Evolutionary conservation across 2,888 invertebrate species (phyloP).

Genomic region (Aporophyla nigra): DNA sequence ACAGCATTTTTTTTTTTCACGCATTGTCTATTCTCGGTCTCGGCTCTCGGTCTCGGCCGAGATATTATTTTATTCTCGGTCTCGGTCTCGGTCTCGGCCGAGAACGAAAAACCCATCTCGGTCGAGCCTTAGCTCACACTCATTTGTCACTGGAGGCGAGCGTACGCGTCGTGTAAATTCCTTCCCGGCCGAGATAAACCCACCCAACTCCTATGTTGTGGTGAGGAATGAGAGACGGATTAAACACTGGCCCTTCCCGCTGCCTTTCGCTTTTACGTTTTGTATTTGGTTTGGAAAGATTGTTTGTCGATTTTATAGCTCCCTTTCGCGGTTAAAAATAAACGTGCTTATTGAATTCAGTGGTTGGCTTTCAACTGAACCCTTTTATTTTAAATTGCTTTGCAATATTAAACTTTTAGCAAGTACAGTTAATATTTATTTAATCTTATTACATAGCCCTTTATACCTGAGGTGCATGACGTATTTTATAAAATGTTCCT

Average conservation of each 20-base stretch:
- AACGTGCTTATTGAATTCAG: slow-evolving; percentile 37
- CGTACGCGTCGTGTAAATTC: slow-evolving; percentile 87
- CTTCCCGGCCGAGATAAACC: slow-evolving; percentile 84
- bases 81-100: no score
- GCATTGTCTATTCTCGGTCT: no score
- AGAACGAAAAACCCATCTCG: no score
- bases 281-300: slow-evolving; percentile 63
- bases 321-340: slow-evolving; percentile 58
- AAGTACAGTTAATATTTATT: not conserved
- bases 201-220: slow-evolving; percentile 76
- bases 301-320: slow-evolving; percentile 62
- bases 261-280: slow-evolving; percentile 64
- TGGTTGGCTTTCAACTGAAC: slow-evolving; percentile 30
- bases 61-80: no score
- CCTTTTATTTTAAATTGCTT: slow-evolving; percentile 35
- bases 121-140: slow-evolving; percentile 83
- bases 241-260: slow-evolving; percentile 73
- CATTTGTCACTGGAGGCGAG: slow-evolving; percentile 88
- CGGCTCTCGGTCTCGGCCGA: no score
- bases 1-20: no score
- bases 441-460: not conserved
- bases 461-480: not conserved
- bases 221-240: slow-evolving; percentile 72
- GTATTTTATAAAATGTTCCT: not conserved
- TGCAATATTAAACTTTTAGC: slow-evolving; percentile 10